Conservation (phyloP, 1,140 invertebrate genomes). For the Hycleus phaleratus region DNA sequence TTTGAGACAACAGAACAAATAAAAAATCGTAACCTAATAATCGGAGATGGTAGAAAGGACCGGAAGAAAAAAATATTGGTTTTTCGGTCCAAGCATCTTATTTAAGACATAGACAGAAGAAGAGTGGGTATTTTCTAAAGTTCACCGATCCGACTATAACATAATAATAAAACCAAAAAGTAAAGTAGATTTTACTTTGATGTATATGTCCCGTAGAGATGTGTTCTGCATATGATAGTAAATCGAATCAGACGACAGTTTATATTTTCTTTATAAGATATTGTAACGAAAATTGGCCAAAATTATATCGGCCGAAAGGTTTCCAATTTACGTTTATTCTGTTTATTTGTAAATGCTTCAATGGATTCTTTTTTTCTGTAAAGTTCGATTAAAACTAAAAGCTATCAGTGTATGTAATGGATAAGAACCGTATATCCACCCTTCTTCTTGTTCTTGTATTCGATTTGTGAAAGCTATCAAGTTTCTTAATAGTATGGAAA, state of each 20-base stretch:
- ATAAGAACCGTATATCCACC: neutral
- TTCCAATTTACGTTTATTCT: too few relatives aligned
- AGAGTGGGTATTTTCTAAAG: conserved; percentile 6
- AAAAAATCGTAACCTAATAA: conserved; percentile 11
- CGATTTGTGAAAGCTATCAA: conserved; percentile 31
- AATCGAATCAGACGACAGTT: conserved; percentile 20
- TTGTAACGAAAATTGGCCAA: conserved; percentile 15
- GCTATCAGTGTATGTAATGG: too few relatives aligned
- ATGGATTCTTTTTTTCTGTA: too few relatives aligned
- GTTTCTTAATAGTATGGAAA: conserved; percentile 39
- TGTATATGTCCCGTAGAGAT: conserved; percentile 8
- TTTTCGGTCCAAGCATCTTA: conserved; percentile 14
- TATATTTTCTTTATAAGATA: conserved; percentile 14
- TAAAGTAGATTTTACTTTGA: conserved; percentile 4
- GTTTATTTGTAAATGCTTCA: too few relatives aligned
- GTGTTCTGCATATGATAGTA: conserved; percentile 17
- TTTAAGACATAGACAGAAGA: neutral
- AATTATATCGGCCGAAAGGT: neutral
- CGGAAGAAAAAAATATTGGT: conserved; percentile 7
- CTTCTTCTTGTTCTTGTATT: neutral
- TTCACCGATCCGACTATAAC: conserved; percentile 14
- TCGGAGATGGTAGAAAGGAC: too few relatives aligned
- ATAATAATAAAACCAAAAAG: conserved; percentile 8
- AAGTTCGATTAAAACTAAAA: too few relatives aligned
- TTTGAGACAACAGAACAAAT: too few relatives aligned